These are phyloP conservation scores for Microcebus tavaratra DNA, from an alignment of 2,113 vertebrate genomes.

Conservation along the genomic window DNA sequence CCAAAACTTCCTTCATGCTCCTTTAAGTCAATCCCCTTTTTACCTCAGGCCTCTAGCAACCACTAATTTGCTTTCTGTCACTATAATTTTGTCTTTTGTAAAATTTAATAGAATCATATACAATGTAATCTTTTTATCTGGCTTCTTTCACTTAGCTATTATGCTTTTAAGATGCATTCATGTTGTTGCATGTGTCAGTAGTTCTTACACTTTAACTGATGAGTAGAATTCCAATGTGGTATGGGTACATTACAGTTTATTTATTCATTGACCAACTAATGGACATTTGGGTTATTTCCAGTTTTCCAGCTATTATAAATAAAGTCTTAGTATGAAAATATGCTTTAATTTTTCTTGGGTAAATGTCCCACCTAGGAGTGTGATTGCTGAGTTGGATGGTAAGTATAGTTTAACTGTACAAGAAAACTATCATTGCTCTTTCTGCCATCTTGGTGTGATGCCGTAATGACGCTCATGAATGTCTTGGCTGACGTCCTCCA, in stretches of 20 bases:
- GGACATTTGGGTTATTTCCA: not conserved
- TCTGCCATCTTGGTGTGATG: not conserved
- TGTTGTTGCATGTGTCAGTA: not conserved
- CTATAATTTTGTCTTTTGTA: not conserved
- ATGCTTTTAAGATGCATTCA: too few species aligned
- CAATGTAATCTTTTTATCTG: too few species aligned
- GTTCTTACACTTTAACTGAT: not conserved
- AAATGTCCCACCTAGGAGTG: not conserved
- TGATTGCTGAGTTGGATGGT: not conserved
- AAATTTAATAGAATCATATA: not conserved
- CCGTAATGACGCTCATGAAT: not conserved
- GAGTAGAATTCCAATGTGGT: not conserved
- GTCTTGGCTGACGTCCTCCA: not conserved
- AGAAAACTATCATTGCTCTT: not conserved
- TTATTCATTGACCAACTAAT: not conserved
- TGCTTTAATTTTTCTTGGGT: not conserved
- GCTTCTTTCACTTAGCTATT: too few species aligned
- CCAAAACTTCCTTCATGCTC: too few species aligned
- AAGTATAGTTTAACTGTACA: not conserved
- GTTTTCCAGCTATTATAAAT: not conserved
- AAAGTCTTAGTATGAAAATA: not conserved
- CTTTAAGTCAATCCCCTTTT: too few species aligned
- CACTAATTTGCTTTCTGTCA: too few species aligned
- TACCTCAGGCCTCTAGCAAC: too few species aligned
- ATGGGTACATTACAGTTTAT: not conserved